Conservation (phyloP, 2,888 invertebrate genomes). For the Tethea ocularis region DNA sequence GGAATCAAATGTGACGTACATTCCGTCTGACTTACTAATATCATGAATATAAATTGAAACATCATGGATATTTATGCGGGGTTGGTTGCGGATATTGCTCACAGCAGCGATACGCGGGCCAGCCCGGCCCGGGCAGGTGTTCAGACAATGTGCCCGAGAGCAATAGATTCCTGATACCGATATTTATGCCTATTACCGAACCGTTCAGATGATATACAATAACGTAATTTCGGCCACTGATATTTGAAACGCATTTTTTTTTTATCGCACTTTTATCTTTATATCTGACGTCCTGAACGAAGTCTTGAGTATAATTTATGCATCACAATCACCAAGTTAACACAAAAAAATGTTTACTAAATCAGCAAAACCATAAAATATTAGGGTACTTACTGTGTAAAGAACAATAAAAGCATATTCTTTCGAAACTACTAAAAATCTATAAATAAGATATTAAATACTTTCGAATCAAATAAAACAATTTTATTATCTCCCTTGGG, state of each 20-base stretch:
- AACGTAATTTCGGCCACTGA: conserved; percentile 47
- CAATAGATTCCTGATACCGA: conserved; percentile 77
- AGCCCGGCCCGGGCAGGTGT: conserved; percentile 66
- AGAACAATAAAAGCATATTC: no score
- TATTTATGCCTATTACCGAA: conserved; percentile 79
- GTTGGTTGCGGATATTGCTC: conserved; percentile 72
- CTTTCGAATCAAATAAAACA: background rate
- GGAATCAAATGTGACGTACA: conserved; percentile 79
- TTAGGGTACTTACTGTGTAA: no score
- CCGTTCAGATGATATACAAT: conserved; percentile 67
- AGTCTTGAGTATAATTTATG: no score
- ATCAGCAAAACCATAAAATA: no score
- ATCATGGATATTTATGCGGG: conserved; percentile 80
- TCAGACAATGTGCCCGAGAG: conserved; percentile 75
- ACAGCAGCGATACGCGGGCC: conserved; percentile 51
- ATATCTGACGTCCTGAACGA: no score
- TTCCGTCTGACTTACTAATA: conserved; percentile 79
- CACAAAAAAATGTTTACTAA: no score
- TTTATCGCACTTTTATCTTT: no score
- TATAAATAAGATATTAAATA: background rate
- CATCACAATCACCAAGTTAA: no score
- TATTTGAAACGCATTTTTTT: conserved; percentile 16
- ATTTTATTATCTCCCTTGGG: background rate
- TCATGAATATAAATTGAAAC: conserved; percentile 83
- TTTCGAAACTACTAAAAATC: no score